Base-by-base conservation (phyloP, 92 coral and sea anemone genomes). In the Montipora capitata region DNA sequence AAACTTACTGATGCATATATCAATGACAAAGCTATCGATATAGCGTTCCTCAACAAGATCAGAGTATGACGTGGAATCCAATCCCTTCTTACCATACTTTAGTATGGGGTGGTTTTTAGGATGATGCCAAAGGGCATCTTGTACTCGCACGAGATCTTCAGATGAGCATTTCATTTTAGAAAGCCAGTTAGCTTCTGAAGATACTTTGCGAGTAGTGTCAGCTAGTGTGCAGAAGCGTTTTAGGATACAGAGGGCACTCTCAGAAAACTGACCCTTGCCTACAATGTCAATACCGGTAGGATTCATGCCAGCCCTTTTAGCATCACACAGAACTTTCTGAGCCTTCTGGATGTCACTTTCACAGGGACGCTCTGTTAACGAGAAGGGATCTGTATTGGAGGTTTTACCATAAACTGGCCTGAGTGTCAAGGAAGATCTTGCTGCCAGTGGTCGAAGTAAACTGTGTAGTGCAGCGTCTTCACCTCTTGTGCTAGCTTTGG, bases 41-140 rank as follows among this genome's bases (percentile, higher is more conserved):
- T 87, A 82, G 15, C 84, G 67, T 54, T 88, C 92, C 63, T 68
- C 88, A 54, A n/a, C 63, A 54, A 82, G 83, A 42, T 81, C 92
- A 20, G 71, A 52, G 75, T 81, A 89, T 44, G 92, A 89, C 2
- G 58, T 76, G 12, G 64, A 77, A 76, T 89, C 79, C n/a, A 76
- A 41, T 11, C 16, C 38, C 45, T 89, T 89, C 43, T 41, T 64
- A 8, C 79, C 72, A 72, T n/a, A 35, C 74, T 45, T 67, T 54
- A 88, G 83, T 63, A 75, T 64, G 54, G 72, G 76, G 5, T 12
- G 57, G 16, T n/a, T 63, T 3, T 68, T 39, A 13, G 86, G 57
- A 16, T 68, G 20, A 45, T 89, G 72, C 92, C 85, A 82, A 40
- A 89, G 84, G 39, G 68, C 84, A 38, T 68, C 66, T 79, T 87